These are phyloP conservation scores for Calliphora vicina DNA, from an alignment of 1,140 invertebrate genomes.

Conservation along the genomic window DNA sequence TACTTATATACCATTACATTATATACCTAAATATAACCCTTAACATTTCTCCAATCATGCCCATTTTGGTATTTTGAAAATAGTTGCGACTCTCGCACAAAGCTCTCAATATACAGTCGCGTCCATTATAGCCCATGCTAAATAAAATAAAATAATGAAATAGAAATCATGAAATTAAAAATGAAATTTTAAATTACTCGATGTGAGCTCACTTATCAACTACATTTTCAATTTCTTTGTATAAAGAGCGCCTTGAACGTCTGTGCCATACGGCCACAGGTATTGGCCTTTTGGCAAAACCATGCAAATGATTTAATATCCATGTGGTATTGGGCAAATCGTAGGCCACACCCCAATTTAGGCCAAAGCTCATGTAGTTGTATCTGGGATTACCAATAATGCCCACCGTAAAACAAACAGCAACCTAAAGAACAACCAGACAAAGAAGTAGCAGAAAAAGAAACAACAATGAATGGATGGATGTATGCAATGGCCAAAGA, in stretches of 20 bases:
- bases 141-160: constrained; percentile 20
- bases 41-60: constrained; percentile 58
- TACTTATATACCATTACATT: no score
- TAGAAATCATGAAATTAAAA: background rate
- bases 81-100: constrained; percentile 79
- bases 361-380: constrained; percentile 55
- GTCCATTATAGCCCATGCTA: constrained; percentile 67
- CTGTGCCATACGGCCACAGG: constrained; percentile 66
- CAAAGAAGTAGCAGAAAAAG: background rate
- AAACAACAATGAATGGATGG: background rate
- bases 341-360: constrained; percentile 79
- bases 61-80: constrained; percentile 67
- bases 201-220: constrained; percentile 65
- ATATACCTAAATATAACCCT: constrained; percentile 56
- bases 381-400: constrained; percentile 59
- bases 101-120: constrained; percentile 72
- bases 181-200: constrained; percentile 66
- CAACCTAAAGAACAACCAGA: constrained; percentile 45
- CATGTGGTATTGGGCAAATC: constrained; percentile 76
- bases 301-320: constrained; percentile 65
- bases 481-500: background rate
- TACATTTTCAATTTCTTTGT: constrained; percentile 67
- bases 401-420: constrained; percentile 60
- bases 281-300: constrained; percentile 57
- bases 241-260: constrained; percentile 67